Percentiles rank a stretch among this genome's conserved stretches.
These are phyloP conservation scores for Esox masquinongy DNA, from an alignment of 2,797 vertebrate species.

Conservation along the genomic window DNA sequence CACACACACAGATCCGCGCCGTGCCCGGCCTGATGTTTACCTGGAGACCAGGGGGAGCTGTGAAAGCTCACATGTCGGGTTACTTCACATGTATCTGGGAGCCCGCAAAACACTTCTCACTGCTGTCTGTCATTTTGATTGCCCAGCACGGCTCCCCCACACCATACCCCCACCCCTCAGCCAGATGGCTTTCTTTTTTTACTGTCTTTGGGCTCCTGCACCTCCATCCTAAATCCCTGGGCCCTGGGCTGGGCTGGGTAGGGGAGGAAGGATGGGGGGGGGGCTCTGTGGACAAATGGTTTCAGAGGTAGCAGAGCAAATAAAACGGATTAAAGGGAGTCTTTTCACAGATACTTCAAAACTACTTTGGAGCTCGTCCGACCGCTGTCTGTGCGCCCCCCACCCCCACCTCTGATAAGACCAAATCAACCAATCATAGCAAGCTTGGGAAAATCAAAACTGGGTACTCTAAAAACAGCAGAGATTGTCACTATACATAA, in stretches of 20 bases:
- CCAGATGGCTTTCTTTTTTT: slow-evolving; percentile 95
- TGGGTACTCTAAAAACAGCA: background rate
- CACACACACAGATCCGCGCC: slow-evolving; percentile 64
- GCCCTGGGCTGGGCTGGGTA: slow-evolving; percentile 38
- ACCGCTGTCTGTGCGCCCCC: slow-evolving; percentile 32
- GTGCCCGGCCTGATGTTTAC: slow-evolving; percentile 72
- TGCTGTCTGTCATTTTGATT: slow-evolving; percentile 96
- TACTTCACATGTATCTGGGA: slow-evolving; percentile 98
- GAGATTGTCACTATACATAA: background rate
- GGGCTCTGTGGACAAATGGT: slow-evolving; percentile 93
- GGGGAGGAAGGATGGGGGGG: slow-evolving; percentile 50
- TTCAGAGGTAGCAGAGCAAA: slow-evolving; percentile 90
- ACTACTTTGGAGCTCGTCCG: slow-evolving; percentile 71
- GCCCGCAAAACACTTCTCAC: slow-evolving; percentile 96
- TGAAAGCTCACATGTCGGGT: slow-evolving; percentile 89
- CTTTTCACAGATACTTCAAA: slow-evolving; percentile 83
- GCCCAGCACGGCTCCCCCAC: slow-evolving; percentile 85
- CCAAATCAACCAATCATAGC: slow-evolving; percentile 58
- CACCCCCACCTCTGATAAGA: slow-evolving; percentile 21
- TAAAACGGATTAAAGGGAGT: slow-evolving; percentile 93
- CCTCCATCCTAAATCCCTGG: slow-evolving; percentile 90
- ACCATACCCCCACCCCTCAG: slow-evolving; percentile 55
- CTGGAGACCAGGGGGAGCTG: slow-evolving; percentile 85
- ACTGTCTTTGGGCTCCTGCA: slow-evolving; percentile 95
- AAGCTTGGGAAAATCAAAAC: background rate